phyloP scores from a whole-genome alignment of 2,113 vertebrate genomes.

The Eolophus roseicapilla region DNA sequence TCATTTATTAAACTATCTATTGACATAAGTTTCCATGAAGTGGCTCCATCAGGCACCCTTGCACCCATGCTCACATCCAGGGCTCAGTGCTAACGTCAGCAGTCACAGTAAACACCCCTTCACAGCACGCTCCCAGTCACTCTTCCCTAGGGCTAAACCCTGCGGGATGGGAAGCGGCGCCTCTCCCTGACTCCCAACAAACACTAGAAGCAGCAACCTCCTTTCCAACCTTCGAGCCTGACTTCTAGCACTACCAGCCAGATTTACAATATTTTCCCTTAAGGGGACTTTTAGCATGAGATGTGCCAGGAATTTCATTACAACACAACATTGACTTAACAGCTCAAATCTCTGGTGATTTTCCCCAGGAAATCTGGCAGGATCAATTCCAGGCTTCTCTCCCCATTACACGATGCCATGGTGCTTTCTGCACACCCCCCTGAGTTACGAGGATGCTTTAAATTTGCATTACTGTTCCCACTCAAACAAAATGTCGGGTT shows the following conservation, averaged over 20 bases:
- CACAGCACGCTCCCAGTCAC: accelerated
- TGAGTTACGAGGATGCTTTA: neutral
- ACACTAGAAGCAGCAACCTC: neutral
- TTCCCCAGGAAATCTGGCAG: conserved; percentile 7
- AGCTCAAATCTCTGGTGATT: conserved; percentile 5
- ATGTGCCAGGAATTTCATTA: conserved; percentile 58
- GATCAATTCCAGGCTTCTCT: conserved; percentile 12
- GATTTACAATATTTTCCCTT: conserved; percentile 52
- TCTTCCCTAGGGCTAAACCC: neutral
- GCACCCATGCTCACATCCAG: neutral
- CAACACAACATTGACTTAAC: conserved; percentile 36
- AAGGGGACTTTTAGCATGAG: conserved; percentile 33
- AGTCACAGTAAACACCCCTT: neutral
- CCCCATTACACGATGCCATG: neutral
- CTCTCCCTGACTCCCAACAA: neutral
- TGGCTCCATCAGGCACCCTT: neutral
- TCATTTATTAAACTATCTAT: neutral
- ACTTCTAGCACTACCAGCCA: neutral
- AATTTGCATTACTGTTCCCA: neutral
- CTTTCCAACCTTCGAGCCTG: neutral
- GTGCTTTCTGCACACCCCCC: neutral
- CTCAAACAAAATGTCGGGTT: neutral
- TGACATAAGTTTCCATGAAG: neutral
- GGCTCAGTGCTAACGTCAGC: neutral
- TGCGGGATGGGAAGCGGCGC: neutral